Conservation (phyloP, 2,797 vertebrate species). For the Nyctibius grandis region DNA sequence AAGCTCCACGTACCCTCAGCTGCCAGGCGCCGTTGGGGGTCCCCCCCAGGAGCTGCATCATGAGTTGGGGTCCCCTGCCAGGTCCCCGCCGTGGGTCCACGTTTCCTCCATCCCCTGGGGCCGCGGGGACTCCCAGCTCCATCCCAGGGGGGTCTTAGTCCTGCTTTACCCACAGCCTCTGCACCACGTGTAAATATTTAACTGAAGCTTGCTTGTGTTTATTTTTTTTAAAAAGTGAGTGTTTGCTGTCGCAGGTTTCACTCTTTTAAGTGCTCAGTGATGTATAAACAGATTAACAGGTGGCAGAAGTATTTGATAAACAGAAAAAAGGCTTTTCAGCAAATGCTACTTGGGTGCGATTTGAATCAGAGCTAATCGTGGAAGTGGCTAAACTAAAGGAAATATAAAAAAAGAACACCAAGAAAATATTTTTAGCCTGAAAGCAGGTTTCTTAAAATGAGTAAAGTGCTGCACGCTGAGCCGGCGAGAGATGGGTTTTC, state of each 20-base stretch:
- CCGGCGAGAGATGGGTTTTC: accelerated
- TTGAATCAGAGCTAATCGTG: background rate
- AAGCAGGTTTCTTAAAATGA: background rate
- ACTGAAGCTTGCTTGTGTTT: background rate
- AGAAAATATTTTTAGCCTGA: background rate
- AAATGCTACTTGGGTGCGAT: background rate
- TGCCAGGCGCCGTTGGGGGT: background rate
- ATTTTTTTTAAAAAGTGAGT: background rate
- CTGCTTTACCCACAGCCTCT: background rate
- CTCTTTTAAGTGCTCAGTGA: background rate
- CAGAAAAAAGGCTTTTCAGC: background rate
- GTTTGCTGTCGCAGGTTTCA: background rate
- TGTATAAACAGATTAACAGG: background rate
- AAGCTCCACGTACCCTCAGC: background rate
- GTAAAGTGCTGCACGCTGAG: accelerated
- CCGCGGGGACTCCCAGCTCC: background rate
- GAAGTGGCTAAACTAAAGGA: background rate
- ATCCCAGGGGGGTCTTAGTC: accelerated
- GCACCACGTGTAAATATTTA: background rate
- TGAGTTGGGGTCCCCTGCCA: background rate
- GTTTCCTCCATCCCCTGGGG: background rate
- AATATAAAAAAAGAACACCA: background rate
- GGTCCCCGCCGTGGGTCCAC: accelerated
- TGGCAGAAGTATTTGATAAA: background rate
- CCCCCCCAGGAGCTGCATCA: background rate